These are phyloP conservation scores for Eristalis tenax DNA, from an alignment of 2,888 invertebrate genomes.

Conservation along the genomic window DNA sequence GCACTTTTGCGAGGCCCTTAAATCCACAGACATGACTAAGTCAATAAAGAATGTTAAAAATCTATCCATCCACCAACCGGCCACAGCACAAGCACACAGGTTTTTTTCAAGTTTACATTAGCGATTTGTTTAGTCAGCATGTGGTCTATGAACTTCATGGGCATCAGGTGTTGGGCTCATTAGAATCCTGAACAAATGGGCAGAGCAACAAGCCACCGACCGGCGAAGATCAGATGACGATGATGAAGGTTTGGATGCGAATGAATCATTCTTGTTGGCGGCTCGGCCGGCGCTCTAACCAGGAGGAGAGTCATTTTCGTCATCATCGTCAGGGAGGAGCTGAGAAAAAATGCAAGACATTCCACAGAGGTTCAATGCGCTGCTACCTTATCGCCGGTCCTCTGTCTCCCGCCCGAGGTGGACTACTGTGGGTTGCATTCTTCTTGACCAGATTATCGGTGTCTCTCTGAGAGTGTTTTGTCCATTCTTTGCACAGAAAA, in stretches of 20 bases:
- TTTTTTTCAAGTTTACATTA: not conserved
- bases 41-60: conserved; percentile 6
- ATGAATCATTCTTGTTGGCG: not conserved
- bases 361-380: not conserved
- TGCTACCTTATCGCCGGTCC: not conserved
- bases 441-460: not conserved
- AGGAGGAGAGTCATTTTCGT: not conserved
- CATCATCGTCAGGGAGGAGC: not conserved
- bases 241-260: not conserved
- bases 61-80: conserved; percentile 15
- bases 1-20: not conserved
- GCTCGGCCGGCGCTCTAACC: not conserved
- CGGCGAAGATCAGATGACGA: not conserved
- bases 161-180: not conserved
- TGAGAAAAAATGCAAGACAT: not conserved
- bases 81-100: no score
- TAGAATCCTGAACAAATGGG: not conserved
- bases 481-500: not conserved
- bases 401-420: not conserved
- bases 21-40: not conserved
- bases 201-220: not conserved
- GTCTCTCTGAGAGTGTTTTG: not conserved
- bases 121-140: not conserved
- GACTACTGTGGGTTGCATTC: not conserved
- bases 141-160: conserved; percentile 3